Percentiles rank a stretch among this genome's conserved stretches.
phyloP scores from a whole-genome alignment of 2,888 invertebrate genomes.

The Scaptomyza parva region DNA sequence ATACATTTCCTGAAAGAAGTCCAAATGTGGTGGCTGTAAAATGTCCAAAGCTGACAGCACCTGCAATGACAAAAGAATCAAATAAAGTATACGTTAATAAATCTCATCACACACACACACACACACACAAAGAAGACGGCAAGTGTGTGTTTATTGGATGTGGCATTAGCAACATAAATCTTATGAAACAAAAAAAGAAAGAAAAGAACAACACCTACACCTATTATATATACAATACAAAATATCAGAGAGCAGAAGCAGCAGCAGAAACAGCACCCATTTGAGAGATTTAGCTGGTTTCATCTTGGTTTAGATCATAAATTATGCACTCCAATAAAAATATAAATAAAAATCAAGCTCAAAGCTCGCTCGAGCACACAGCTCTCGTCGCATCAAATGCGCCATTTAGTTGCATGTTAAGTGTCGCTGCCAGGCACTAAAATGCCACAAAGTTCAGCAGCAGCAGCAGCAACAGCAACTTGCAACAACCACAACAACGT shows the following conservation, averaged over 20 bases:
- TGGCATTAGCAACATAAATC: conserved; percentile 58
- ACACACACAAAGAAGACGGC: conserved; percentile 20
- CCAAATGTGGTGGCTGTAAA: conserved; percentile 98
- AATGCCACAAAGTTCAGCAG: conserved; percentile 70
- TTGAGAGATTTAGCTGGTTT: conserved; percentile 4
- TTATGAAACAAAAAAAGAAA: conserved; percentile 7
- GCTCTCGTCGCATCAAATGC: conserved; percentile 62
- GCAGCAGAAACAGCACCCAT: conserved; percentile 14
- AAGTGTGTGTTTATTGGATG: conserved; percentile 49
- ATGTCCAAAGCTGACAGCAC: conserved; percentile 99
- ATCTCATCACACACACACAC: conserved; percentile 25
- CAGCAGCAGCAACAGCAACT: conserved; percentile 23
- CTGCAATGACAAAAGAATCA: conserved; percentile 86
- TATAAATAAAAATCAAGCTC: conserved; percentile 73
- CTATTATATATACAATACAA: conserved; percentile 11
- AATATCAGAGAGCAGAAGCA: conserved; percentile 1
- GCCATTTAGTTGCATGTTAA: conserved; percentile 77
- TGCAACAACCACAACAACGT: conserved; percentile 35
- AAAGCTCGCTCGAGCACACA: conserved; percentile 50
- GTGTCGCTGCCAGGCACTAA: conserved; percentile 76
- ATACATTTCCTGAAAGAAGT: conserved; percentile 99
- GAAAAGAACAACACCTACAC: conserved; percentile 43
- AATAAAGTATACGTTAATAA: conserved; percentile 45
- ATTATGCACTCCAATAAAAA: conserved; percentile 67
- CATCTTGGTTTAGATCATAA: conserved; percentile 49